phyloP scores from a whole-genome alignment of 2,113 vertebrate genomes.

The Lanius ludovicianus region DNA sequence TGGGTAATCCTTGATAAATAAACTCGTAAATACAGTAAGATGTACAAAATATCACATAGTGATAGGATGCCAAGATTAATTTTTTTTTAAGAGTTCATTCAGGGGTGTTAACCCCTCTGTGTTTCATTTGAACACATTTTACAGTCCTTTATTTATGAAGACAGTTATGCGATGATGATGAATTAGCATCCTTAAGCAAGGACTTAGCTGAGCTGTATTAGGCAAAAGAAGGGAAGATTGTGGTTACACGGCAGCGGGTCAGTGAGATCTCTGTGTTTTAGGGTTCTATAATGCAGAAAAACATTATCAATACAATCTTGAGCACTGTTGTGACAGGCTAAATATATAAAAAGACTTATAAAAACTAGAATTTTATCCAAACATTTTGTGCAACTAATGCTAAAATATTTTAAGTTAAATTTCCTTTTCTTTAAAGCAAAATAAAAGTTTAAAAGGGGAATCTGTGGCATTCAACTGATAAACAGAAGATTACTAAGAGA shows the following conservation, averaged over 20 bases:
- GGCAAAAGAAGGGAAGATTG: conserved; percentile 79
- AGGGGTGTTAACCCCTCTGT: conserved; percentile 71
- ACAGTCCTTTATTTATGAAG: conserved; percentile 81
- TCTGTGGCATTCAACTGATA: conserved; percentile 79
- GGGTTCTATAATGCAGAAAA: conserved; percentile 80
- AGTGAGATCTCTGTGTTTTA: conserved; percentile 79
- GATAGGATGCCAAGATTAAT: conserved; percentile 90
- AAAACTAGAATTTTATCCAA: conserved; percentile 97
- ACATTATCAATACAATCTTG: conserved; percentile 81
- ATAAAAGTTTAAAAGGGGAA: conserved; percentile 82
- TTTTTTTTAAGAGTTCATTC: conserved; percentile 79
- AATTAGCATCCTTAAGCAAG: conserved; percentile 80
- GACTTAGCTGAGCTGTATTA: conserved; percentile 81
- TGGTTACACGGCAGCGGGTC: conserved; percentile 75
- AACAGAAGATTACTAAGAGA: conserved; percentile 81
- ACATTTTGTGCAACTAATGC: conserved; percentile 89
- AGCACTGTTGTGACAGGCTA: conserved; percentile 87
- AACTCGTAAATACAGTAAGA: conserved; percentile 93
- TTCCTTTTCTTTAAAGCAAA: conserved; percentile 83
- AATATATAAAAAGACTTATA: conserved; percentile 97
- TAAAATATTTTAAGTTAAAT: conserved; percentile 86
- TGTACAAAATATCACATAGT: conserved; percentile 97
- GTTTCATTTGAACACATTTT: conserved; percentile 77
- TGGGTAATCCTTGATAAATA: conserved; percentile 89
- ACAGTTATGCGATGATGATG: conserved; percentile 75